Conservation (phyloP, 2,888 invertebrate species). For the Coelinius sp. region DNA sequence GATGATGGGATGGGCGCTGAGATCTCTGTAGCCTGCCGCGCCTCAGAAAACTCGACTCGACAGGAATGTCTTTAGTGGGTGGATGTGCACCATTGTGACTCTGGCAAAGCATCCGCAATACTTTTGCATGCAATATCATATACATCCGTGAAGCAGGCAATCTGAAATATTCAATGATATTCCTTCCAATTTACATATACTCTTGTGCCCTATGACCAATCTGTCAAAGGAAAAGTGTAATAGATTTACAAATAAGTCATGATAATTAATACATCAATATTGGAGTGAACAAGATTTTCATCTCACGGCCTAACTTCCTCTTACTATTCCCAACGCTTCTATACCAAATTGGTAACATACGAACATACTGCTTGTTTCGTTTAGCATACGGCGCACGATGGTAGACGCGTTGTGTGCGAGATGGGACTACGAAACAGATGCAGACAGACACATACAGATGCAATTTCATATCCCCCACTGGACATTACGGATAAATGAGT, state of each 20-base stretch:
- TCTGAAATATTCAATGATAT: neutral
- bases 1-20: slow-evolving; percentile 30
- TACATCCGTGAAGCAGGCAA: neutral
- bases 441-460: slow-evolving; percentile 3
- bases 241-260: neutral
- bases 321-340: slow-evolving; percentile 22
- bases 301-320: slow-evolving; percentile 14
- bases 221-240: neutral
- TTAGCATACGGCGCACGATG: slow-evolving; percentile 35
- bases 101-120: slow-evolving; percentile 46
- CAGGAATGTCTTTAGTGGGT: slow-evolving; percentile 53
- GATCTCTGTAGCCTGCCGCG: slow-evolving; percentile 43
- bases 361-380: slow-evolving; percentile 9
- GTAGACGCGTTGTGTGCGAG: slow-evolving; percentile 8
- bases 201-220: neutral
- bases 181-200: neutral
- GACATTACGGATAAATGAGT: slow-evolving; percentile 5
- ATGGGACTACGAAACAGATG: slow-evolving; percentile 32
- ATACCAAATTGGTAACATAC: slow-evolving; percentile 27
- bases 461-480: slow-evolving; percentile 23
- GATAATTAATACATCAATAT: slow-evolving; percentile 28
- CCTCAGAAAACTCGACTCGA: slow-evolving; percentile 49
- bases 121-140: slow-evolving; percentile 46
- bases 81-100: slow-evolving; percentile 45
- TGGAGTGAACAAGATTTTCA: neutral